phyloP scores from a whole-genome alignment of 2,797 vertebrate genomes.

The Pteropus rufus region DNA sequence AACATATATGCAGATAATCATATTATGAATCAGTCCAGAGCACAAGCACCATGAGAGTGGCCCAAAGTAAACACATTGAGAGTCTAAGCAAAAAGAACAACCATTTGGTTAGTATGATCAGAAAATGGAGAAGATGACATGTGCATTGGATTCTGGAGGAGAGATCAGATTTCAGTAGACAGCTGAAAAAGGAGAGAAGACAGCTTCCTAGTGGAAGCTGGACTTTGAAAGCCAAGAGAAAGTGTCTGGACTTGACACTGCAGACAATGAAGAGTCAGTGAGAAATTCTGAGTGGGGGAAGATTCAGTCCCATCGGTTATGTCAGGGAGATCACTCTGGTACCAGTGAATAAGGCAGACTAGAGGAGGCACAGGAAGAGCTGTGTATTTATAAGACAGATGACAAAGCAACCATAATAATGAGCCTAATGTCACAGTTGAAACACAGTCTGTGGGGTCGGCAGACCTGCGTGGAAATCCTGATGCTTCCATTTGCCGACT shows the following conservation, averaged over 20 bases:
- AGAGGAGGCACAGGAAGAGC: not conserved
- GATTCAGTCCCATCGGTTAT: no score
- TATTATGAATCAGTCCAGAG: not conserved
- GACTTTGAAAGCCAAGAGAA: not conserved
- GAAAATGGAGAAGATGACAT: not conserved
- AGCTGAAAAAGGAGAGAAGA: not conserved
- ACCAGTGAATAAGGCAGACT: not conserved
- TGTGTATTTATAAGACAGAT: not conserved
- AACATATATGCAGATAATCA: not conserved
- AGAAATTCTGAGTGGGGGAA: not conserved
- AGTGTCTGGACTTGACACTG: not conserved
- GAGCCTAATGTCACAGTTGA: not conserved
- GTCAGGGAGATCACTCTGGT: not conserved
- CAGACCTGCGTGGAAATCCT: not conserved
- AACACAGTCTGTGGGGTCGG: not conserved
- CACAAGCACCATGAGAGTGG: not conserved
- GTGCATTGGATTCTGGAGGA: not conserved
- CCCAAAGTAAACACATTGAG: not conserved
- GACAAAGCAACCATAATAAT: not conserved
- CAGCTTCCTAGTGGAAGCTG: not conserved
- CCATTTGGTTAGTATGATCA: not conserved
- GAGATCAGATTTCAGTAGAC: not conserved
- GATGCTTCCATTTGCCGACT: not conserved
- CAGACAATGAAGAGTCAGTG: not conserved
- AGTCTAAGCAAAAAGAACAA: not conserved